Base-by-base conservation (phyloP, 2,888 invertebrate genomes). In the Cryptocheilus praepositus region DNA sequence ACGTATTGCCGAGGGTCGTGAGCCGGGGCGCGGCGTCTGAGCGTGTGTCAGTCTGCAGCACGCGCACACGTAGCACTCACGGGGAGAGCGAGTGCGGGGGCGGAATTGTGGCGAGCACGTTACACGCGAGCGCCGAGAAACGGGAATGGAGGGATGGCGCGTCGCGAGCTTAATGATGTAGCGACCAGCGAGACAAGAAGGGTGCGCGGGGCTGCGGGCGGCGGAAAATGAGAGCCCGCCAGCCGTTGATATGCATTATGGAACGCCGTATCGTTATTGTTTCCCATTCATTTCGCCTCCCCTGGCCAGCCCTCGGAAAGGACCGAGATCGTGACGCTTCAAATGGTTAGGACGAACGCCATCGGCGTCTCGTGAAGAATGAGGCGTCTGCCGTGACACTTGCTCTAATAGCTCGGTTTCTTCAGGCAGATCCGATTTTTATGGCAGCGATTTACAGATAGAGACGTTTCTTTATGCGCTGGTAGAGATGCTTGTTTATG, bases 91-190 rank as follows among this genome's bases (percentile, higher is more conserved):
- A 53, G 44, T 45, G 43, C 49, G 21, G 36, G 36, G 36, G 36
- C 13, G 36, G 36, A 36, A 36, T 36, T 36, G 36, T 36, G 36
- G 36, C 36, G 36, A 36, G 13, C 36, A 11, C 36, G 36, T 36
- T 36, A 36, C 36, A 36, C 51, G 64, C 53, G 56, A 28, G 36
- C 46, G 53, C 25, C 7, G 59, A 57, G 59, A 49, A n/a, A 49
- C 13, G 16, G 36, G 13, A 49, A 8, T 45, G 45, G 49, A 49
- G 49, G 8, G 49, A 54, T 52, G 61, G 46, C 43, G 64, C 69
- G 74, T 61, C 68, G 74, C 69, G 67, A 70, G 73, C 70, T 79
- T 74, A 79, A 79, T 79, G 79, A 79, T 64, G 76, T 76, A 71
- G 66, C 61, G 76, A 73, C 67, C 57, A 66, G 61, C 72, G 64